A percentile compares a stretch with the other conserved stretches of the same genome.
Evolutionary conservation across 2,888 invertebrate species (phyloP).

Genomic region (Drosophila kokeensis): DNA sequence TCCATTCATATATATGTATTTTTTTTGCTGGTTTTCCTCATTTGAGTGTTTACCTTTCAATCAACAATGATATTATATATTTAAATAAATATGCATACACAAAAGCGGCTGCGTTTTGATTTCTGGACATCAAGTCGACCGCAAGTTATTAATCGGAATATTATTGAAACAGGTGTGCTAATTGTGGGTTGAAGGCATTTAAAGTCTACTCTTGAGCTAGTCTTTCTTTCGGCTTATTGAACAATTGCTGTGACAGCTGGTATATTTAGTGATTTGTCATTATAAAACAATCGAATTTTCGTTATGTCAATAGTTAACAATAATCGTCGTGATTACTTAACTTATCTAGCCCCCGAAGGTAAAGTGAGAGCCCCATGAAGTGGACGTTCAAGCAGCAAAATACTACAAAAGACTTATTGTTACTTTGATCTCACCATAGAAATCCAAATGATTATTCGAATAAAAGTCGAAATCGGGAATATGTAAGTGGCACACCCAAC

Average conservation of each 20-base stretch:
- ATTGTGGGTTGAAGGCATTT: slow-evolving; percentile 24
- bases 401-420: slow-evolving; percentile 25
- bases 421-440: slow-evolving; percentile 17
- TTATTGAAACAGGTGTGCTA: slow-evolving; percentile 57
- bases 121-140: slow-evolving; percentile 54
- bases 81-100: slow-evolving; percentile 46
- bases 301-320: slow-evolving; percentile 72
- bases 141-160: slow-evolving; percentile 47
- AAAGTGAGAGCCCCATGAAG: slow-evolving; percentile 41
- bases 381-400: slow-evolving; percentile 35
- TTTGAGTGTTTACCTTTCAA: slow-evolving; percentile 76
- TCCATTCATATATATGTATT: not conserved
- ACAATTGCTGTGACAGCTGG: not conserved
- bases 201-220: not conserved
- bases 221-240: not conserved
- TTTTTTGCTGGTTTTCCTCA: not conserved
- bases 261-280: slow-evolving; percentile 61
- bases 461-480: not conserved
- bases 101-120: slow-evolving; percentile 37
- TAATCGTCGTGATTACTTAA: slow-evolving; percentile 77
- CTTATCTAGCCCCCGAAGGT: slow-evolving; percentile 56
- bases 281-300: slow-evolving; percentile 78
- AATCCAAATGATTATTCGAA: slow-evolving; percentile 22
- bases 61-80: slow-evolving; percentile 64
- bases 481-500: not conserved